phyloP scores from a whole-genome alignment of 1,140 invertebrate species.

The Harpegnathos saltator region DNA sequence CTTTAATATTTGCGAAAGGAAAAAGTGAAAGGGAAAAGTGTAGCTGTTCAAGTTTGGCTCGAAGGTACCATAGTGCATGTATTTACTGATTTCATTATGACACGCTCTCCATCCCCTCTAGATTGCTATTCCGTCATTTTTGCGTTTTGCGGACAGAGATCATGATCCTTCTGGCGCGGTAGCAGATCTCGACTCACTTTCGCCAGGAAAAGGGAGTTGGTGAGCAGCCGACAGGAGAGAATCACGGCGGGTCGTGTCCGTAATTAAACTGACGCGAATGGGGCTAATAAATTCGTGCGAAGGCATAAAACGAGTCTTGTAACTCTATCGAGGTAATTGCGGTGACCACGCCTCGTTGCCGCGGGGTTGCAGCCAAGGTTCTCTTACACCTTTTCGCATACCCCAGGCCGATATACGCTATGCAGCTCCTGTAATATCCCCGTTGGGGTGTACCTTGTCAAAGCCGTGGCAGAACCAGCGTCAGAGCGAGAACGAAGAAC shows the following conservation, averaged over 20 bases:
- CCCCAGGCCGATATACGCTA: conserved; percentile 53
- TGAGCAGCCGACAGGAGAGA: conserved; percentile 44
- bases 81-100: too few species aligned
- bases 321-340: conserved; percentile 85
- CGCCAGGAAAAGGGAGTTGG: conserved; percentile 36
- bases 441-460: conserved; percentile 72
- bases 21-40: too few species aligned
- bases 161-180: neutral
- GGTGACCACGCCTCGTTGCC: conserved; percentile 80
- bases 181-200: conserved; percentile 35
- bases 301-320: conserved; percentile 83
- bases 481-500: conserved; percentile 60
- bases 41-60: too few species aligned
- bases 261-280: conserved; percentile 84
- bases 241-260: conserved; percentile 70
- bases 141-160: conserved; percentile 5
- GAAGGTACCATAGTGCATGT: too few species aligned
- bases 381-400: conserved; percentile 78
- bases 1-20: too few species aligned
- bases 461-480: conserved; percentile 58
- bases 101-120: neutral
- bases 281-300: conserved; percentile 82
- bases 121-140: neutral
- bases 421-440: conserved; percentile 65
- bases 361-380: conserved; percentile 72